Conservation (phyloP, 2,888 invertebrate species). For the Zaprionus lineosus region DNA sequence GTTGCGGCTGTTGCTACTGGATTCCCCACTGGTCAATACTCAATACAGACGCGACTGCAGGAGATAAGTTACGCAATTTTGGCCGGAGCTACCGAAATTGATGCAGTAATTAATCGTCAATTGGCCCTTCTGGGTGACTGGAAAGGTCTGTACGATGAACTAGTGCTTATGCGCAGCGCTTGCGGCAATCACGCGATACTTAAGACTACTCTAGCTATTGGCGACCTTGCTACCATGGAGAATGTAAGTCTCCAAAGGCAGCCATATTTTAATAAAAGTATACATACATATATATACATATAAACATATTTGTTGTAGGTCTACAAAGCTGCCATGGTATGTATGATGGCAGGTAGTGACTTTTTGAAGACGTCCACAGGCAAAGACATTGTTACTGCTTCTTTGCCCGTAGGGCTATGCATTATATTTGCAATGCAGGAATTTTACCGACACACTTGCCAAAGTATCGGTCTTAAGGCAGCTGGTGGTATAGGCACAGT, state of each 20-base stretch:
- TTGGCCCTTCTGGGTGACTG: conserved; percentile 93
- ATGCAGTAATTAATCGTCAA: conserved; percentile 95
- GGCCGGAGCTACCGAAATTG: conserved; percentile 96
- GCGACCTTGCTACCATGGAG: conserved; percentile 92
- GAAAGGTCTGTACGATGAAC: conserved; percentile 91
- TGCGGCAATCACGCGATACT: conserved; percentile 89
- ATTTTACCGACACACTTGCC: conserved; percentile 88
- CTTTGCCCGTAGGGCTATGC: conserved; percentile 93
- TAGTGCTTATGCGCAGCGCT: conserved; percentile 89
- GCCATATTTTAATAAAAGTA: no score
- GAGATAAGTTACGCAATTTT: conserved; percentile 92
- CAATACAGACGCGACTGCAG: conserved; percentile 89
- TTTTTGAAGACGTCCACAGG: conserved; percentile 99
- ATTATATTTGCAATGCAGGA: conserved; percentile 97
- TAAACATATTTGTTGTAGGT: conserved; percentile 84
- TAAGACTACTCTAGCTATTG: conserved; percentile 97
- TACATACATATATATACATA: no score
- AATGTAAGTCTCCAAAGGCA: conserved; percentile 86
- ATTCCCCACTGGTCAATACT: conserved; percentile 96
- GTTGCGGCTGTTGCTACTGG: conserved; percentile 97
- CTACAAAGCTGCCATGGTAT: conserved; percentile 93
- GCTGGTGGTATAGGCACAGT: conserved; percentile 97
- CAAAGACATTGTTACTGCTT: conserved; percentile 97
- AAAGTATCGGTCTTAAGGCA: conserved; percentile 97
- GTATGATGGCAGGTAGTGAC: conserved; percentile 98